Conservation (phyloP, 92 coral and sea anemone genomes). For the Siderastrea siderea region DNA sequence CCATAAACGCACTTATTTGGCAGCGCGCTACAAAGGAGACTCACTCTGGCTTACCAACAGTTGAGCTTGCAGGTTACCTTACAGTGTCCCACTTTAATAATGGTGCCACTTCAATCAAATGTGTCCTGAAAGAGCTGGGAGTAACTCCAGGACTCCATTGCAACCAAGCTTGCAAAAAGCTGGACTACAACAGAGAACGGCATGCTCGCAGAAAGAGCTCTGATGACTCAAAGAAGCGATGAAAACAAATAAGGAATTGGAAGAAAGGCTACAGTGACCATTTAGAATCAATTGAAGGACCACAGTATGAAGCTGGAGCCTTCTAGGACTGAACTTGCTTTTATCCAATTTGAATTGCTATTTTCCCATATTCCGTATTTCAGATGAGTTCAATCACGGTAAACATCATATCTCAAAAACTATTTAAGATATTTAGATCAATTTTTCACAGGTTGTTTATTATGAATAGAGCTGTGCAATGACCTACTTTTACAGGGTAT, state of each 20-base stretch:
- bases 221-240: no score
- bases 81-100: conserved; percentile 30
- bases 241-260: neutral
- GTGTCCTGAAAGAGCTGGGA: conserved; percentile 4
- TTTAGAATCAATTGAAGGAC: conserved; percentile 8
- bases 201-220: conserved; percentile 11
- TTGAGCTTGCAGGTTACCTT: conserved; percentile 31
- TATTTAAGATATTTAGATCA: no score
- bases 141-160: neutral
- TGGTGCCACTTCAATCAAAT: neutral
- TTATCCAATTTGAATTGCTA: no score
- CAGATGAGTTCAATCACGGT: no score
- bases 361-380: no score
- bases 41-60: conserved; percentile 19
- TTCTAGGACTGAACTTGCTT: neutral
- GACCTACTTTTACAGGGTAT: no score
- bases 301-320: conserved; percentile 56
- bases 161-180: neutral
- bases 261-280: neutral
- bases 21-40: conserved; percentile 41
- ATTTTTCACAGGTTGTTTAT: no score
- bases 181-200: neutral
- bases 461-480: no score
- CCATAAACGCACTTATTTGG: conserved; percentile 51
- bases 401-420: no score